Conservation (phyloP, 2,797 vertebrate species). For the Xerus rutilus region DNA sequence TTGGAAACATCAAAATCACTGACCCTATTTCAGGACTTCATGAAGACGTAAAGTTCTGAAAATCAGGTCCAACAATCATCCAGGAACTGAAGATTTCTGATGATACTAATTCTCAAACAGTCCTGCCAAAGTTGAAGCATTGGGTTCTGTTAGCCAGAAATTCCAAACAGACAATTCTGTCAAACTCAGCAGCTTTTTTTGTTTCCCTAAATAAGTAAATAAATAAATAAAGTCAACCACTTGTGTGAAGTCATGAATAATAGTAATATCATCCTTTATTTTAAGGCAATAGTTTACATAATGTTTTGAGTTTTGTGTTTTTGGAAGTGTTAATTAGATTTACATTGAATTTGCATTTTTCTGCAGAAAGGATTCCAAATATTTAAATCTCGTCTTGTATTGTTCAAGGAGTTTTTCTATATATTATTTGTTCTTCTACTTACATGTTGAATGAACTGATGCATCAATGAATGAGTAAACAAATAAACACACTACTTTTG, state of each 20-base stretch:
- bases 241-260: neutral
- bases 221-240: neutral
- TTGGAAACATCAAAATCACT: neutral
- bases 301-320: neutral
- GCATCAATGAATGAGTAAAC: neutral
- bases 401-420: neutral
- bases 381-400: neutral
- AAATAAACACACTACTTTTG: neutral
- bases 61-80: neutral
- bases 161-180: neutral
- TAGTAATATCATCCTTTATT: neutral
- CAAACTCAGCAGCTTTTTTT: slow-evolving; percentile 33
- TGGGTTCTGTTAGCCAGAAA: neutral
- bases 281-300: neutral
- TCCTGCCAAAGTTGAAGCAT: neutral
- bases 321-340: neutral
- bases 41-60: neutral
- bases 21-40: neutral
- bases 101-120: neutral
- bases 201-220: neutral
- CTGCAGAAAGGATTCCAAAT: neutral
- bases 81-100: neutral
- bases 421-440: neutral
- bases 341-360: neutral
- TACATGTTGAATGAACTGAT: neutral